Percentiles rank a stretch among this genome's conserved stretches.
Conservation (phyloP, 2,888 invertebrate genomes). For the Onthophagus sagittarius region DNA sequence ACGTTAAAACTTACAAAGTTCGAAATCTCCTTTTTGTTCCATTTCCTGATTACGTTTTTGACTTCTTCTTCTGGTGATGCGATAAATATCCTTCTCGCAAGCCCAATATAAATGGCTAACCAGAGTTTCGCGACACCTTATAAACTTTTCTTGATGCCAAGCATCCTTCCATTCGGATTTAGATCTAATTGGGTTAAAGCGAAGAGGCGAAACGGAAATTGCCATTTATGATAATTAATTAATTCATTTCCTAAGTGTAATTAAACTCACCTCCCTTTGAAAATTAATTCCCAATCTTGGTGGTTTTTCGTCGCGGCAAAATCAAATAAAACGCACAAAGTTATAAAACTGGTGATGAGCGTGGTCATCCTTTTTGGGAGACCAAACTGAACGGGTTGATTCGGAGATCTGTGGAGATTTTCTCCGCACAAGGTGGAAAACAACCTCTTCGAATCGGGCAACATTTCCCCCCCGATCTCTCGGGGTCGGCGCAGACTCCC, state of each 20-base stretch:
- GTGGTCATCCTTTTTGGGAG: neutral
- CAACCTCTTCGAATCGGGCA: neutral
- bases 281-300: constrained; percentile 48
- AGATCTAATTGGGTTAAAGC: constrained; percentile 45
- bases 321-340: constrained; percentile 43
- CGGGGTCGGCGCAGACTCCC: constrained; percentile 35
- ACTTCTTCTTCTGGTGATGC: constrained; percentile 49
- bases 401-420: neutral
- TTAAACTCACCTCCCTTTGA: constrained; percentile 47
- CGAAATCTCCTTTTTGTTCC: constrained; percentile 9
- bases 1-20: constrained; percentile 13
- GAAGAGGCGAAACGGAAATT: neutral
- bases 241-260: neutral
- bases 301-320: constrained; percentile 39
- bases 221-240: too few species aligned
- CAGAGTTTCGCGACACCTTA: constrained; percentile 56
- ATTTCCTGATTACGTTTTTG: constrained; percentile 24
- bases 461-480: neutral
- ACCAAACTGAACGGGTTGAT: neutral
- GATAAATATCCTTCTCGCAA: constrained; percentile 61
- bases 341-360: constrained; percentile 30
- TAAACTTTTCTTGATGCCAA: constrained; percentile 58
- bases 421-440: neutral
- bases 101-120: constrained; percentile 58
- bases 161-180: constrained; percentile 57